Conservation (phyloP, 2,113 vertebrate genomes). For the Amazona guildingii region DNA sequence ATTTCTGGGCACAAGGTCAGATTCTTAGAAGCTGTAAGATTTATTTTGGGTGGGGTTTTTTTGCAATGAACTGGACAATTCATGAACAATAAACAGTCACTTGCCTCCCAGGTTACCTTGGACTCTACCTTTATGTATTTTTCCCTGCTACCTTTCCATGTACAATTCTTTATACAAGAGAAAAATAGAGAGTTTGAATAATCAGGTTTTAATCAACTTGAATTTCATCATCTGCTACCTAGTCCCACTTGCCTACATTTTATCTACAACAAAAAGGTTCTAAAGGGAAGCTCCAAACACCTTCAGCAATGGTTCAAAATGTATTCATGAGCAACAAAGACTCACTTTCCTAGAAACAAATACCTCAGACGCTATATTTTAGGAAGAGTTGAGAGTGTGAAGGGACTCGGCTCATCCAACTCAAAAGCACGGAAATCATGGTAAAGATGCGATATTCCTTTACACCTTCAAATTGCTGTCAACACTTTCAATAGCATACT, state of each 20-base stretch:
- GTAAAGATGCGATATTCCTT: constrained; percentile 20
- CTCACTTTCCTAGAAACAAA: constrained; percentile 8
- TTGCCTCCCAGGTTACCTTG: neutral
- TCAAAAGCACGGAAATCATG: neutral
- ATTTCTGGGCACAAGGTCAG: constrained; percentile 47
- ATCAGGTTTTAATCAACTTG: neutral
- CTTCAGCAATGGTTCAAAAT: neutral
- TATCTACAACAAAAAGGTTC: neutral
- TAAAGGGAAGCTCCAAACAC: constrained; percentile 18
- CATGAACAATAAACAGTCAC: neutral
- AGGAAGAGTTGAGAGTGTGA: neutral
- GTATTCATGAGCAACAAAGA: neutral
- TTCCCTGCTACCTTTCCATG: neutral
- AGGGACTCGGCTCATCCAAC: constrained; percentile 1
- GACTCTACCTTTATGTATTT: neutral
- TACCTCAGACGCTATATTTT: constrained; percentile 25
- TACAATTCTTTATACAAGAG: neutral
- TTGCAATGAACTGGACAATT: neutral
- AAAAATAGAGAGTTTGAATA: neutral
- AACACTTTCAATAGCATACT: constrained; percentile 9
- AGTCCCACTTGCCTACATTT: neutral
- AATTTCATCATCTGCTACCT: neutral
- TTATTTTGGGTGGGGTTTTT: neutral
- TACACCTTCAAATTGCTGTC: constrained; percentile 51
- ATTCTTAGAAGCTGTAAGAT: neutral